phyloP scores from a whole-genome alignment of 2,797 vertebrate genomes.

The Melanotaenia maccullochi region DNA sequence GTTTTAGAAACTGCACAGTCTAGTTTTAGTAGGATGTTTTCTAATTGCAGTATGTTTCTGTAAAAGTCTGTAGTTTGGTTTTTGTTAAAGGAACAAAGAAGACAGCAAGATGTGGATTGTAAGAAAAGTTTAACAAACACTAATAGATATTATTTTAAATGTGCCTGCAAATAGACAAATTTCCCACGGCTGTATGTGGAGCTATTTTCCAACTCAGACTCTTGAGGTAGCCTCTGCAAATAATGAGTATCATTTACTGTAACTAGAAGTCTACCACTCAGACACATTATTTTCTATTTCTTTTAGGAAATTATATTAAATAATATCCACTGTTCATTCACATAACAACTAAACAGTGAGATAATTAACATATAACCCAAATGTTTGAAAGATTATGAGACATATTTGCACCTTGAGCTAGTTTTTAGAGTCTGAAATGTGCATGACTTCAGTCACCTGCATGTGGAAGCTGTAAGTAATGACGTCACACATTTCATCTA shows the following conservation, averaged over 20 bases:
- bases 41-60: background rate
- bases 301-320: background rate
- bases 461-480: slow-evolving; percentile 36
- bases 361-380: background rate
- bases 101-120: background rate
- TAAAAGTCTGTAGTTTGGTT: background rate
- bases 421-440: background rate
- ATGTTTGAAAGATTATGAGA: background rate
- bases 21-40: background rate
- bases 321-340: background rate
- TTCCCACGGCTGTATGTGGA: no score
- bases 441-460: slow-evolving; percentile 47
- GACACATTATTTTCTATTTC: background rate
- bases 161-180: no score
- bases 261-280: background rate
- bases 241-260: no score
- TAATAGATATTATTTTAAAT: background rate
- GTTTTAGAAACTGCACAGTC: no score
- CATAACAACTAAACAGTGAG: background rate
- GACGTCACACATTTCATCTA: slow-evolving; percentile 10
- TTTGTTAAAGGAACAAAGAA: background rate
- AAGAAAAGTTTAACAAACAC: background rate
- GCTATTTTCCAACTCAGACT: no score
- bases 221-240: no score
- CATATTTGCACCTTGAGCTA: background rate